A percentile compares a stretch with the other conserved stretches of the same genome.
phyloP scores from a whole-genome alignment of 2,888 invertebrate species.

The Lasiommata megera region DNA sequence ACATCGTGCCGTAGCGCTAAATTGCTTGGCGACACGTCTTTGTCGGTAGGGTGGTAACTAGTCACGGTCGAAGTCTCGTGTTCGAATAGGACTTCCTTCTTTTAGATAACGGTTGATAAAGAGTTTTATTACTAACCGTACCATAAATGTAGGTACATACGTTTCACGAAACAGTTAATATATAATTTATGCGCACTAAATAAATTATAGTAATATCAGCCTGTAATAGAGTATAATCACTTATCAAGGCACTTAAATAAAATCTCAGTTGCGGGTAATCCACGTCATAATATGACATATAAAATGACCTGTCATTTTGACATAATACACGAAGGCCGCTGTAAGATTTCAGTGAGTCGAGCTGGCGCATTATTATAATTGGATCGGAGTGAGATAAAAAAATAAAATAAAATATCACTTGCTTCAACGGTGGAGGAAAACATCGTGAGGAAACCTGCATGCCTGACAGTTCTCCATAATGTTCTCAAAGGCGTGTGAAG shows the following conservation, averaged over 20 bases:
- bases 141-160: not conserved
- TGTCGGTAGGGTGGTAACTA: no score
- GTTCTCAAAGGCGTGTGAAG: no score
- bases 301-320: constrained; percentile 22
- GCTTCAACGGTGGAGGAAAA: no score
- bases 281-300: constrained; percentile 16
- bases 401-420: no score
- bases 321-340: not conserved
- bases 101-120: not conserved
- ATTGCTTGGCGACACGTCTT: no score
- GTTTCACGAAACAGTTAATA: not conserved
- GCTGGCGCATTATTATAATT: no score
- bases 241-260: constrained; percentile 9
- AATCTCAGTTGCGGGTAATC: constrained; percentile 4
- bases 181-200: not conserved
- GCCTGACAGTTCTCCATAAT: no score
- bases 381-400: not conserved
- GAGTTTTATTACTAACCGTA: not conserved
- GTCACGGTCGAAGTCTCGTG: no score
- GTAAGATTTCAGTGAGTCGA: not conserved
- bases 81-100: no score
- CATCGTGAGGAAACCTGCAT: no score
- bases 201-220: constrained; percentile 2
- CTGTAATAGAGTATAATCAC: constrained; percentile 3
- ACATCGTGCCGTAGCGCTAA: no score